Evolutionary conservation across 2,113 vertebrate genomes (phyloP), one percentile per base, ranked within the genome.

Genomic region (Artemisiospiza belli): DNA sequence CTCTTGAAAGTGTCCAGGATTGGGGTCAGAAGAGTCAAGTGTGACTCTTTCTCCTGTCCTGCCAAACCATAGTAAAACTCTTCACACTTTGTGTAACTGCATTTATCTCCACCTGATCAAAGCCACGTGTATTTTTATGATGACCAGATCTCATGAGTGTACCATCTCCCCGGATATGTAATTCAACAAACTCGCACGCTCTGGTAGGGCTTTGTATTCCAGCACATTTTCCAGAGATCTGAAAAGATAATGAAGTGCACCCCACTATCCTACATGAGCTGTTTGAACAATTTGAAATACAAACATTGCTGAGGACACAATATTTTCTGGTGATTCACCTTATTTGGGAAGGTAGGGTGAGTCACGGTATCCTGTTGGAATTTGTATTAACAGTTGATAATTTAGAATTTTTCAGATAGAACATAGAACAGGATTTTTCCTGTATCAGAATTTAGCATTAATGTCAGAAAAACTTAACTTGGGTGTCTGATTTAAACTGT

Each of bases 341-440:
- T 49, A 79, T 30, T 3, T 79, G 62, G 62, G n/a, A 79, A 94
- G 37, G 37, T n/a, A 54, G 22, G 12, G 10, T 63, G 54, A 87
- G 59, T 63, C 44, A 31, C 0, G 0, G 12, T 51, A 33, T 55
- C 44, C 44, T 43, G 4, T 2, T 73, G 23, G 31, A 39, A 55
- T 83, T 80, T 80, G 15, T 43, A 49, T 11, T 15, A 80, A 46
- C 30, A 41, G 39, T 61, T 80, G 35, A 25, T 63, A 66, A 70
- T 70, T 74, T 23, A 70, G 47, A 43, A 22, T 70, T 69, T 69
- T 76, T 49, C 62, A 86, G 35, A 12, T 35, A 51, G 52, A 41
- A 76, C 23, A 63, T 5, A 77, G 37, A 51, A 35, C 30, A 68
- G 55, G n/a, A 57, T 61, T 72, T 73, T 55, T 68, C 63, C 16